These are phyloP conservation scores for Meloidogyne hapla DNA, from an alignment of 1,140 invertebrate species.

Conservation along the genomic window DNA sequence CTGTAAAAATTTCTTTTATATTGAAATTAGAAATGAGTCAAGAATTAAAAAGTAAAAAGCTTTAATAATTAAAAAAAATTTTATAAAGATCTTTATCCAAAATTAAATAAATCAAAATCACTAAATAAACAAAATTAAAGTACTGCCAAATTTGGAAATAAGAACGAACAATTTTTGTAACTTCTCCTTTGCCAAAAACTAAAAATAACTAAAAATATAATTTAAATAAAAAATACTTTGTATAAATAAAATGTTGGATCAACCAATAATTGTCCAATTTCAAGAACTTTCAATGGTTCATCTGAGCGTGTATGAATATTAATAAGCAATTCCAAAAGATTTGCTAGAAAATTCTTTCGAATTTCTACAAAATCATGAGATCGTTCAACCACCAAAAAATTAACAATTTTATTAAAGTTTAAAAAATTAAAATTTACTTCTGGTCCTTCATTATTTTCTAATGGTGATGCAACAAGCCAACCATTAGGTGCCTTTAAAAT, in stretches of 20 bases:
- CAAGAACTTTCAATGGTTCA: conserved; percentile 39
- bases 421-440: conserved; percentile 13
- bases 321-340: conserved; percentile 37
- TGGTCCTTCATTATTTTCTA: conserved; percentile 26
- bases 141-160: conserved; percentile 12
- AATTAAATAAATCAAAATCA: neutral
- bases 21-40: neutral
- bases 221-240: conserved; percentile 12
- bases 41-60: conserved; percentile 1
- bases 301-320: conserved; percentile 34
- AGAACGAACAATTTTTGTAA: conserved; percentile 30
- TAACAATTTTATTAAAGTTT: neutral
- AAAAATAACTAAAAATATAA: neutral
- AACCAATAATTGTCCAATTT: conserved; percentile 42
- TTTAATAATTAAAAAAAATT: neutral
- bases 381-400: conserved; percentile 22
- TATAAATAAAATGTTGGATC: conserved; percentile 40
- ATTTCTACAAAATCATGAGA: conserved; percentile 35
- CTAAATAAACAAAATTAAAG: conserved; percentile 10
- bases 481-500: conserved; percentile 28
- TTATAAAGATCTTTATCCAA: neutral
- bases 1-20: neutral
- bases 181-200: conserved; percentile 23
- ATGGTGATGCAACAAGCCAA: conserved; percentile 34
- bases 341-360: conserved; percentile 36